Conservation (phyloP, 2,113 vertebrate species). For the Melospiza georgiana region DNA sequence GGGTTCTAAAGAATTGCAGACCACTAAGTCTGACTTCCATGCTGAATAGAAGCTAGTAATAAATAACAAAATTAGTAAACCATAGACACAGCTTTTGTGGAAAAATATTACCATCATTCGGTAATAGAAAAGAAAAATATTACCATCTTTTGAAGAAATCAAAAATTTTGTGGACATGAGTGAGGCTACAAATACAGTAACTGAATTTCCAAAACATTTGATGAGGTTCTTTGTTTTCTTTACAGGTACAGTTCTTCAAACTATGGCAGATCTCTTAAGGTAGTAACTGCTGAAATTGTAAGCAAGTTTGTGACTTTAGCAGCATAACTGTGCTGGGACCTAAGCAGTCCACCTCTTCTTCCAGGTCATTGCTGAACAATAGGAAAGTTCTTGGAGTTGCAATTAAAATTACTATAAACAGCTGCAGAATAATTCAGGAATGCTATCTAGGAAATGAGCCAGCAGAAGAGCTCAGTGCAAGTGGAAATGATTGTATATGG, state of each 20-base stretch:
- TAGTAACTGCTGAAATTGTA: background rate
- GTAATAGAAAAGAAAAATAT: background rate
- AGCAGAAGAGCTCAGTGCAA: background rate
- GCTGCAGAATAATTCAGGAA: background rate
- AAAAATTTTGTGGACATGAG: background rate
- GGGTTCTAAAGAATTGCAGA: background rate
- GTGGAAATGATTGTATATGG: background rate
- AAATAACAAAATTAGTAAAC: background rate
- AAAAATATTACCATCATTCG: background rate
- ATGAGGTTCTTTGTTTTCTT: background rate
- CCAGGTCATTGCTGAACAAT: background rate
- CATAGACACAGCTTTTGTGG: background rate
- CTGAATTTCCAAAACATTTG: background rate
- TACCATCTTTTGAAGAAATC: background rate
- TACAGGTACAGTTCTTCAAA: background rate
- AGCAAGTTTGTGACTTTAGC: background rate
- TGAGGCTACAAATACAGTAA: background rate
- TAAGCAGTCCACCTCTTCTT: background rate
- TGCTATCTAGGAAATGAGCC: background rate
- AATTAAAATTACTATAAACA: background rate
- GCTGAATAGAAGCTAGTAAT: background rate
- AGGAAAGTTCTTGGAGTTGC: background rate
- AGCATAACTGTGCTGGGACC: background rate
- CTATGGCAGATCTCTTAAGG: background rate
- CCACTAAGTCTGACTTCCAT: background rate